Evolutionary conservation across 2,113 vertebrate species (phyloP), one percentile per base, ranked within the genome.

Genomic region (Alligator mississippiensis): DNA sequence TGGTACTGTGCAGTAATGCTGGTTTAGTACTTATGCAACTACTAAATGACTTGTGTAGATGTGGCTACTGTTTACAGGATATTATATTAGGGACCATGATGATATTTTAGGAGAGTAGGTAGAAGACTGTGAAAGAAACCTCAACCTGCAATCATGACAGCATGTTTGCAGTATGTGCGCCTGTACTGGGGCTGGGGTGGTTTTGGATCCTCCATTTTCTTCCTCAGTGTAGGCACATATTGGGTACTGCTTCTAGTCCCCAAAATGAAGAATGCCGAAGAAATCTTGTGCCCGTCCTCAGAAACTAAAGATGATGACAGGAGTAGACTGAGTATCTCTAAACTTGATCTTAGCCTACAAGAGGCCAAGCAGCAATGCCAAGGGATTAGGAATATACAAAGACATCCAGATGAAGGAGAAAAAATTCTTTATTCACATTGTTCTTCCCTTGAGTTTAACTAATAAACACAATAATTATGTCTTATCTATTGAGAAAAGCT

Each of bases 401-500:
- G 84, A 88, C 30, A 77, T 91, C 86, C 85, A 55, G 13, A 58
- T 6, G 59, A 27, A 88, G 24, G 11, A 34, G 89, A 38, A 76
- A 85, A 54, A 77, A 8, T 75, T 91, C 86, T 61, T 68, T 21
- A 70, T 58, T 85, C 63, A 55, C 34, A 21, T 77, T 83, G 55
- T 88, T 93, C 57, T 72, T 21, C 70, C 38, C 18, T 72, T 18
- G 24, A 25, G 2, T 85, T 81, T 85, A 77, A 55, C 25, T 90
- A 3, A 1, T 28, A 75, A 75, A 47, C 34, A 75, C 18, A 54
- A 60, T 84, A 75, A 70, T 57, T 12, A 11, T 85, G 74, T 57
- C 74, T 96, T 92, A 95, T 89, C 90, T 90, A 9, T 22, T 75
- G 87, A 87, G 70, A 91, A 38, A 22, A 92, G 77, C 75, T 91